Conservation (phyloP, 2,113 vertebrate genomes). For the Salvelinus sp. region DNA sequence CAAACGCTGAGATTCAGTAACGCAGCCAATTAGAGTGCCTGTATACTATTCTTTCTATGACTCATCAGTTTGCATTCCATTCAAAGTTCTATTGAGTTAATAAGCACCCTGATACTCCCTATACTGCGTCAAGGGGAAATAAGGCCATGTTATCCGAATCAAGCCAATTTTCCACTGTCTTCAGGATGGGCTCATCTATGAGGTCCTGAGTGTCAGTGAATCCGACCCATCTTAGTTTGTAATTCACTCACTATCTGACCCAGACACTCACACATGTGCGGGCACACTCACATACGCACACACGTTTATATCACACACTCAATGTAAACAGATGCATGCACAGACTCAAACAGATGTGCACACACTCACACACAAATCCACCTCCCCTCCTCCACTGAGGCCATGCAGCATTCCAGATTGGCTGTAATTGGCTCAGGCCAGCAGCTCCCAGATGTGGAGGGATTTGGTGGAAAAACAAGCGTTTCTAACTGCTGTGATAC, state of each 20-base stretch:
- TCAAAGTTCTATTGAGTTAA: neutral
- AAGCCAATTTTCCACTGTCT: neutral
- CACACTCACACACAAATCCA: constrained; percentile 3
- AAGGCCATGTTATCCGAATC: no score
- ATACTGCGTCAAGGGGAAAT: neutral
- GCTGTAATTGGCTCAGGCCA: constrained; percentile 23
- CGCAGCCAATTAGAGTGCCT: neutral
- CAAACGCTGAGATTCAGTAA: neutral
- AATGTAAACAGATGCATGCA: neutral
- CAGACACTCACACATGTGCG: neutral
- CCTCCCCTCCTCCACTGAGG: constrained; percentile 11
- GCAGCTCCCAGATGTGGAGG: constrained; percentile 28
- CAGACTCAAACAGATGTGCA: neutral
- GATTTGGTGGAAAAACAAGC: constrained; percentile 26
- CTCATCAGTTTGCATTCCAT: neutral
- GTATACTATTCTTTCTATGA: neutral
- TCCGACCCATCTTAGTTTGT: neutral
- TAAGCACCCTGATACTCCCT: neutral
- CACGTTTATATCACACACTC: no score
- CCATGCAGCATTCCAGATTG: constrained; percentile 14
- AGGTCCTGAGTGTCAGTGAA: neutral
- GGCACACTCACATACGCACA: constrained; percentile 9
- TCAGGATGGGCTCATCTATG: no score
- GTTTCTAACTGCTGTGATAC: constrained; percentile 14
- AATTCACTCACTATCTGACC: neutral